These are phyloP conservation scores for Harlomillsia oculata DNA, from an alignment of 1,140 invertebrate species.

Conservation along the genomic window DNA sequence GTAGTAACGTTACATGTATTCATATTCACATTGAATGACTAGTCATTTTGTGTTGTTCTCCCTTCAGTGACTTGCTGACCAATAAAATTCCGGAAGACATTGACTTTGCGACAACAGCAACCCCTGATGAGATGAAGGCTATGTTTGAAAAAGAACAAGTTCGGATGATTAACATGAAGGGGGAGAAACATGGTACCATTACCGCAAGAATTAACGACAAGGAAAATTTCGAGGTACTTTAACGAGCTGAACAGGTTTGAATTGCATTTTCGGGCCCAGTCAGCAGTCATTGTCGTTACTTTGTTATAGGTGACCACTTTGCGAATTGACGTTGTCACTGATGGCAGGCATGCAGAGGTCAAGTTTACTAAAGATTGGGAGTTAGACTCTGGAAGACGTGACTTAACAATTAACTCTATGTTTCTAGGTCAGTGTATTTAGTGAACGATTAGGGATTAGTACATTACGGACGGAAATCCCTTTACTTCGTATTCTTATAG, in stretches of 20 bases:
- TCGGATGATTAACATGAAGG: constrained; percentile 83
- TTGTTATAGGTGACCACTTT: constrained; percentile 61
- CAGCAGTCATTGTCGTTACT: neutral
- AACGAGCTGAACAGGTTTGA: too few relatives aligned
- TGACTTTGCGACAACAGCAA: constrained; percentile 96
- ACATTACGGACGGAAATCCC: too few relatives aligned
- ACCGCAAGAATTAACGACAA: constrained; percentile 93
- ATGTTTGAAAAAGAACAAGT: constrained; percentile 81
- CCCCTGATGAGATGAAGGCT: constrained; percentile 89
- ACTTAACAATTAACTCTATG: constrained; percentile 98
- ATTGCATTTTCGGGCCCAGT: neutral
- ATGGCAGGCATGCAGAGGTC: constrained; percentile 92
- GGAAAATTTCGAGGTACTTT: constrained; percentile 86
- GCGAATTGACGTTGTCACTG: constrained; percentile 80
- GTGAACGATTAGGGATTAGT: too few relatives aligned
- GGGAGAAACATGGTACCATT: constrained; percentile 96
- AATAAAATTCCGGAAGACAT: constrained; percentile 75
- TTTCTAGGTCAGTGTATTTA: constrained; percentile 68
- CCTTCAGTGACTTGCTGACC: constrained; percentile 79
- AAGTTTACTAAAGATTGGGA: constrained; percentile 91
- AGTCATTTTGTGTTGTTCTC: constrained; percentile 2
- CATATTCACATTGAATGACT: neutral
- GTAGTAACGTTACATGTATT: neutral
- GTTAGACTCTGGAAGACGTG: constrained; percentile 86
- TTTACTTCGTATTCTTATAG: neutral